phyloP scores from a whole-genome alignment of 92 coral and sea anemone genomes.

The Siderastrea radians region DNA sequence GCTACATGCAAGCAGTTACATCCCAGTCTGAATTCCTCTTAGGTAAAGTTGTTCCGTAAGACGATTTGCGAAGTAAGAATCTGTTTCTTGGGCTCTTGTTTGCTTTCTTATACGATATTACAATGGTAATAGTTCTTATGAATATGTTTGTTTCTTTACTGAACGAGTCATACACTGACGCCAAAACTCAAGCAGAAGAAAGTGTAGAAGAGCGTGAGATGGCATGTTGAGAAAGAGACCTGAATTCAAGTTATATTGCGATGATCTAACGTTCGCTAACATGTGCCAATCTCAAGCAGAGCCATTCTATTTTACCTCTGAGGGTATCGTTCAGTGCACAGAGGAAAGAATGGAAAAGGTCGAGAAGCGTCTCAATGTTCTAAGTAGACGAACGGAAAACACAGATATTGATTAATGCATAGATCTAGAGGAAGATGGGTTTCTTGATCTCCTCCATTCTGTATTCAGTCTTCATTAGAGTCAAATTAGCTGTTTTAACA shows the following conservation, averaged over 20 bases:
- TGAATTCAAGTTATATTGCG: slow-evolving; percentile 22
- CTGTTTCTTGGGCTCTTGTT: slow-evolving; percentile 25
- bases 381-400: not conserved
- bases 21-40: slow-evolving; percentile 56
- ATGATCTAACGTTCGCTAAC: slow-evolving; percentile 12
- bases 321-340: slow-evolving; percentile 6
- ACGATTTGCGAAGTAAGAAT: slow-evolving; percentile 31
- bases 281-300: slow-evolving; percentile 24
- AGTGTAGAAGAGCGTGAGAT: slow-evolving; percentile 41
- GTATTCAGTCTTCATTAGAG: no score
- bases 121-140: slow-evolving; percentile 38
- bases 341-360: not conserved
- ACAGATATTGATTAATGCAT: not conserved
- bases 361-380: not conserved
- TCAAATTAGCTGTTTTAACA: no score
- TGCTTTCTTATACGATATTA: slow-evolving; percentile 17
- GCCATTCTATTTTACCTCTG: slow-evolving; percentile 28
- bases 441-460: not conserved
- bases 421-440: not conserved
- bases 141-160: slow-evolving; percentile 54
- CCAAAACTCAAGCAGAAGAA: slow-evolving; percentile 20
- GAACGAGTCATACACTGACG: slow-evolving; percentile 50
- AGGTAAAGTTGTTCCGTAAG: slow-evolving; percentile 57
- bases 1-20: slow-evolving; percentile 25
- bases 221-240: slow-evolving; percentile 21